Evolutionary conservation across 2,888 invertebrate species (phyloP).

Genomic region (Sialis lutaria): DNA sequence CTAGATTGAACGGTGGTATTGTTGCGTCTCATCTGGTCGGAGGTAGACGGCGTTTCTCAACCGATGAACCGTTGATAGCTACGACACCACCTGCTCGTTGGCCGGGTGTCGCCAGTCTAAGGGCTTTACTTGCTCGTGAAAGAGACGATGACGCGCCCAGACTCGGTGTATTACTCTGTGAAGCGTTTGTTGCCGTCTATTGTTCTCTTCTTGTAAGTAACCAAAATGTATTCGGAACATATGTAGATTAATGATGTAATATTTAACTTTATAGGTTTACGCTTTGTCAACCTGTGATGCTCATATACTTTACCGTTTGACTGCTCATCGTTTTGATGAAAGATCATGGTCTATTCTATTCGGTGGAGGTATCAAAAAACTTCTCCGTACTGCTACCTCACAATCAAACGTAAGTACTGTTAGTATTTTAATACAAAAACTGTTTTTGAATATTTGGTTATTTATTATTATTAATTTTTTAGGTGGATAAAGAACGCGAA

Average conservation of each 20-base stretch:
- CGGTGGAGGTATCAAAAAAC: constrained; percentile 78
- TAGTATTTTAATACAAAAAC: neutral
- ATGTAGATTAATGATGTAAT: neutral
- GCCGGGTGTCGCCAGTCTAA: constrained; percentile 89
- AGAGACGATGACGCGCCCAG: constrained; percentile 89
- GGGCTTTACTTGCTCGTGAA: constrained; percentile 78
- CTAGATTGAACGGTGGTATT: constrained; percentile 22
- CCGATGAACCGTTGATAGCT: constrained; percentile 57
- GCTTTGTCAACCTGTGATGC: constrained; percentile 87
- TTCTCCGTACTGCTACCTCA: constrained; percentile 60
- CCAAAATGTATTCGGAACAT: too few species aligned
- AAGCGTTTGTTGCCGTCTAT: constrained; percentile 86
- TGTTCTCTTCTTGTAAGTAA: constrained; percentile 55
- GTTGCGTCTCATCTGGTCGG: constrained; percentile 50
- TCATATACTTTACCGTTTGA: constrained; percentile 72
- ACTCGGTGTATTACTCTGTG: constrained; percentile 76
- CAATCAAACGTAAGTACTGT: constrained; percentile 8
- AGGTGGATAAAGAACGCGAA: constrained; percentile 11
- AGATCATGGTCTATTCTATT: constrained; percentile 69
- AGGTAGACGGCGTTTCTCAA: constrained; percentile 53
- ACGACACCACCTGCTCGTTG: constrained; percentile 80
- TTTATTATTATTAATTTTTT: neutral
- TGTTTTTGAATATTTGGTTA: neutral
- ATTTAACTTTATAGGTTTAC: constrained; percentile 34
- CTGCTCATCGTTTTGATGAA: constrained; percentile 64